phyloP scores from a whole-genome alignment of 2,888 invertebrate genomes.

The Pachycephus smyrnensis region DNA sequence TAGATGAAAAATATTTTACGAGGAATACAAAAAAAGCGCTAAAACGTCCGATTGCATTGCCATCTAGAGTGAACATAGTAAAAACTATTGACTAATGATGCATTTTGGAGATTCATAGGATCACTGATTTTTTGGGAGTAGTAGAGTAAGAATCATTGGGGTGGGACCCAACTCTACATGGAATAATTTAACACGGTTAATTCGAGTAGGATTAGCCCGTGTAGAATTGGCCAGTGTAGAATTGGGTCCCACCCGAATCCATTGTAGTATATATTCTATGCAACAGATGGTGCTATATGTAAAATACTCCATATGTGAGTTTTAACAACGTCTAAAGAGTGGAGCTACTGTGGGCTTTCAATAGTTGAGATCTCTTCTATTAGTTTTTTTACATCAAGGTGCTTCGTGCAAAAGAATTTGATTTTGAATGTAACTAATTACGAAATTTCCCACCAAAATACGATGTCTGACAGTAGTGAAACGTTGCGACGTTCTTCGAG shows the following conservation, averaged over 20 bases:
- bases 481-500: constrained; percentile 35
- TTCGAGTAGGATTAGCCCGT: too few species aligned
- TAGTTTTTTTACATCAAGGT: too few species aligned
- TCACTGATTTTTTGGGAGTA: not conserved
- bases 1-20: too few species aligned
- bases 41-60: not conserved
- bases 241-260: too few species aligned
- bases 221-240: too few species aligned
- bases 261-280: not conserved
- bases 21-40: not conserved
- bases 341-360: not conserved
- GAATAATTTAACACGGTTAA: too few species aligned
- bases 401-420: too few species aligned
- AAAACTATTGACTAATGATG: not conserved
- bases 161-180: too few species aligned
- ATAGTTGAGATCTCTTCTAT: too few species aligned
- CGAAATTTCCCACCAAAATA: not conserved
- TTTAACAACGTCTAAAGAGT: not conserved
- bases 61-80: not conserved
- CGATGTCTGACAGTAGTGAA: constrained; percentile 29
- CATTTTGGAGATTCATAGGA: not conserved
- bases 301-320: not conserved
- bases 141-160: not conserved
- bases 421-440: not conserved
- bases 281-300: not conserved